Evolutionary conservation across 2,113 vertebrate genomes (phyloP).

Genomic region (Marcusenius ussheri): DNA sequence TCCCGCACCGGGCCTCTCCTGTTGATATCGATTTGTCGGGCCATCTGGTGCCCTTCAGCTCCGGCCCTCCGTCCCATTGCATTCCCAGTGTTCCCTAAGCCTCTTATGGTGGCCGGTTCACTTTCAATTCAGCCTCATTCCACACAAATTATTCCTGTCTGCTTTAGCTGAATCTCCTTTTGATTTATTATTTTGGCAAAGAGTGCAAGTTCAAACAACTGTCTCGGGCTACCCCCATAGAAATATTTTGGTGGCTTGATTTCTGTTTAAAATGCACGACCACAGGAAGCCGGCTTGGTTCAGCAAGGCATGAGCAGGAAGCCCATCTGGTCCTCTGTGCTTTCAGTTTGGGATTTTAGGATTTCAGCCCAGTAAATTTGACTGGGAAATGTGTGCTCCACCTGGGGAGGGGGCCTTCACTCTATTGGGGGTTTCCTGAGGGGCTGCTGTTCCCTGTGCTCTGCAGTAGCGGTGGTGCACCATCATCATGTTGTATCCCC

Average conservation of each 20-base stretch:
- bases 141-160: not conserved
- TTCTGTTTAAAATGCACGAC: not conserved
- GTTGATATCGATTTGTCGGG: conserved; percentile 19
- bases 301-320: not conserved
- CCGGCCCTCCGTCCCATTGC: not conserved
- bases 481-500: not conserved
- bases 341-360: not conserved
- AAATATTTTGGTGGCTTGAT: not conserved
- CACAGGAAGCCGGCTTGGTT: not conserved
- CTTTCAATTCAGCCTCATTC: not conserved
- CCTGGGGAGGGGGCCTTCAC: not conserved
- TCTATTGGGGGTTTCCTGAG: not conserved
- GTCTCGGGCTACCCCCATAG: not conserved
- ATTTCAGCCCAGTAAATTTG: not conserved
- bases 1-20: not conserved
- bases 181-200: not conserved
- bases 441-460: not conserved
- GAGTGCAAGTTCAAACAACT: not conserved
- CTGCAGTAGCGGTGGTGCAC: not conserved
- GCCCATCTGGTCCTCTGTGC: not conserved
- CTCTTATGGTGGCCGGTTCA: conserved; percentile 26
- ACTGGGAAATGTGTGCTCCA: not conserved
- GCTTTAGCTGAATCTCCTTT: not conserved
- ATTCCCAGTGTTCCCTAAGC: conserved; percentile 28
- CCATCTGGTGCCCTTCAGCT: conserved; percentile 17